These are phyloP conservation scores for Cataglyphis livida DNA, from an alignment of 2,888 invertebrate genomes.

Conservation along the genomic window DNA sequence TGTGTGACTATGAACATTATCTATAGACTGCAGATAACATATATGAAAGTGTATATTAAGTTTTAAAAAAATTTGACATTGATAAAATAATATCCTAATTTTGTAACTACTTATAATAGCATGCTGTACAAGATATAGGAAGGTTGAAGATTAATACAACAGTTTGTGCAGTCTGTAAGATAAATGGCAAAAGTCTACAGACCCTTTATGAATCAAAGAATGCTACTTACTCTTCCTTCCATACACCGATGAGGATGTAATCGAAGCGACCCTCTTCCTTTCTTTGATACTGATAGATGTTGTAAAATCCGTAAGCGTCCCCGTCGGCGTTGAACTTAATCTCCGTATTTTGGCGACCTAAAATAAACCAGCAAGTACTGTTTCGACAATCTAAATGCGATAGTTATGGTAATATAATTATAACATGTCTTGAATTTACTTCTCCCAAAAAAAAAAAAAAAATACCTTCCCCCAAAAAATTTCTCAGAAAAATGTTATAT, in stretches of 20 bases:
- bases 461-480: not conserved
- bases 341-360: conserved; percentile 86
- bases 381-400: not conserved
- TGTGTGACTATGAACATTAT: not conserved
- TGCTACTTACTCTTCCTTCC: conserved; percentile 87
- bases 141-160: conserved; percentile 20
- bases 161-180: conserved; percentile 3
- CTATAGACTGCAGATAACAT: not conserved
- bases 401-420: not conserved
- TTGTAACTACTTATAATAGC: conserved; percentile 5
- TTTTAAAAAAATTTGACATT: not conserved
- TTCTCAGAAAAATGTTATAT: not conserved
- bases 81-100: not conserved
- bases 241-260: conserved; percentile 88
- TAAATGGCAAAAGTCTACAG: conserved; percentile 23
- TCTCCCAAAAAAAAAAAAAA: too few species aligned
- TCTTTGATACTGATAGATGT: conserved; percentile 90
- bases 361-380: conserved; percentile 58
- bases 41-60: not conserved
- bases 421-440: not conserved
- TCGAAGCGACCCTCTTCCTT: conserved; percentile 86
- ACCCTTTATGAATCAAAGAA: conserved; percentile 17
- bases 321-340: conserved; percentile 89
- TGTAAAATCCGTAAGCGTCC: conserved; percentile 90
- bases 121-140: not conserved